Base-by-base conservation (phyloP, 2,797 vertebrate genomes). In the Sebastes nivosus region DNA sequence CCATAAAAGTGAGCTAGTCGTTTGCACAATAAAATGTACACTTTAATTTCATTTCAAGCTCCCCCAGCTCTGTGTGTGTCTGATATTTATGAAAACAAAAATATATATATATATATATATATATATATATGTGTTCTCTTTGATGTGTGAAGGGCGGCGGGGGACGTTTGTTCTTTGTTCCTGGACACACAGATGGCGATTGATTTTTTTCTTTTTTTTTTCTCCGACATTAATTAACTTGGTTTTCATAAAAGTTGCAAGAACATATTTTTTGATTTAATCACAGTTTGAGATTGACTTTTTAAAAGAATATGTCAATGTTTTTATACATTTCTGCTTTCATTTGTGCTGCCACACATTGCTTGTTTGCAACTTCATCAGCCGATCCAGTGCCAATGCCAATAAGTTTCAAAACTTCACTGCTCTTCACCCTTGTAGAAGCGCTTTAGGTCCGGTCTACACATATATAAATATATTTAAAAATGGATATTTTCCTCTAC, bases 1-100 rank as follows among this genome's bases (percentile, higher is more conserved):
- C 80, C 70, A 87, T 91, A 92, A 94, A 50, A 92, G 86, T 34
- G 64, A 90, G 87, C 72, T 68, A 80, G 81, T 88, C 77, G 81
- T 93, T 93, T 90, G 83, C 78, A 90, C 90, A 86, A 93, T 94
- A 42, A 94, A 94, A 93, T 46, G 46, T 80, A 60, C 72, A 46
- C 77, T 88, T 92, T 93, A 67, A 90, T 93, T 93, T 91, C 67
- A 87, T 87, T 88, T 77, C 16, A 32, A 82, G 67, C 42, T 70
- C 60, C 60, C 63, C 63, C 36, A 38, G 80, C 84, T 86, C 63
- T 24, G 83, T 70, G 83, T 72, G 72, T 57, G 85, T 80, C 66
- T 70, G 34, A 79, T 80, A 85, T 85, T 88, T 75, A 77, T 75
- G 46, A 72, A 80, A 72, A 70, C 34, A 67, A 11, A 71, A 80